Evolutionary conservation across 2,113 vertebrate genomes (phyloP).

Genomic region (Abramis brama): DNA sequence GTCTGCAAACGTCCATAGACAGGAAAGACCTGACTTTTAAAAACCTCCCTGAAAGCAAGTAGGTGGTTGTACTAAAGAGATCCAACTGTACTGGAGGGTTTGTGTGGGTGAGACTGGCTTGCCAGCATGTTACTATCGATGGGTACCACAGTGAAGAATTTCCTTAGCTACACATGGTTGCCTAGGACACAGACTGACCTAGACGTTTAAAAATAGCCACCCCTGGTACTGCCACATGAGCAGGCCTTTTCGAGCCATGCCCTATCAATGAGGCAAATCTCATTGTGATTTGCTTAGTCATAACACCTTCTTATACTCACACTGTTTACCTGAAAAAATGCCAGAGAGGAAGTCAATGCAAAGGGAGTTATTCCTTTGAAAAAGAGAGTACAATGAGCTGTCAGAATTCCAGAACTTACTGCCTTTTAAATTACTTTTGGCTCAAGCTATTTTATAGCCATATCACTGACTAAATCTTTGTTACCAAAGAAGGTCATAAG

Average conservation of each 20-base stretch:
- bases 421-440: background rate
- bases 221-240: slow-evolving; percentile 10
- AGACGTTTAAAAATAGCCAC: slow-evolving; percentile 73
- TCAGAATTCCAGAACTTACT: background rate
- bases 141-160: slow-evolving; percentile 55
- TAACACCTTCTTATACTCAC: slow-evolving; percentile 14
- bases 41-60: slow-evolving; percentile 6
- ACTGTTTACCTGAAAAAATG: background rate
- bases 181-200: slow-evolving; percentile 76
- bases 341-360: background rate
- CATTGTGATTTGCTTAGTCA: slow-evolving; percentile 47
- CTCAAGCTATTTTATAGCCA: background rate
- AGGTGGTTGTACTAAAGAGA: slow-evolving; percentile 23
- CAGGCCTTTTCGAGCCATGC: slow-evolving; percentile 43
- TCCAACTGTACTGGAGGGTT: slow-evolving; percentile 17
- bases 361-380: background rate
- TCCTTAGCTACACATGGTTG: slow-evolving; percentile 69
- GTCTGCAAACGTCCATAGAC: background rate
- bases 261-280: slow-evolving; percentile 45
- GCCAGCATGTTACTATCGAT: slow-evolving; percentile 35
- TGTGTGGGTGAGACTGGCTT: slow-evolving; percentile 37
- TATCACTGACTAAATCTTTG: background rate
- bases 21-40: background rate
- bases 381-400: background rate
- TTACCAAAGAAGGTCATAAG: slow-evolving; percentile 9